Conservation (phyloP, 2,888 invertebrate genomes). For the Ophion slaviceki region DNA sequence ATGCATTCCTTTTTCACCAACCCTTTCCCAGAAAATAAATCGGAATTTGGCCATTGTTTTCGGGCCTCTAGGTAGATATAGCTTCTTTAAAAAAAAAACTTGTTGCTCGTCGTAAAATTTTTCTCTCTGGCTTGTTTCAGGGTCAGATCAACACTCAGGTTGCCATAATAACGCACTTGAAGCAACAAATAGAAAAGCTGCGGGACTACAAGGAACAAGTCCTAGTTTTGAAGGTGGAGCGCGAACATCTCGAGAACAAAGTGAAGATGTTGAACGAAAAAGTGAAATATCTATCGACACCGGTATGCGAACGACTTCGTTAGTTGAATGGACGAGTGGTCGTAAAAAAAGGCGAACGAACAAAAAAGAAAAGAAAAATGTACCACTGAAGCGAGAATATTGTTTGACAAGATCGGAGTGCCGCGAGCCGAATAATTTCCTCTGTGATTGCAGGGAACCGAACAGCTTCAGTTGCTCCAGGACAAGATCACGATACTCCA, state of each 20-base stretch:
- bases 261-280: slow-evolving; percentile 81
- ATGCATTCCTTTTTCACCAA: too few species aligned
- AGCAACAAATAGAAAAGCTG: slow-evolving; percentile 85
- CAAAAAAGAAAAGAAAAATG: slow-evolving; percentile 35
- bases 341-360: slow-evolving; percentile 3
- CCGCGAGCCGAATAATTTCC: slow-evolving; percentile 59
- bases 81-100: background rate
- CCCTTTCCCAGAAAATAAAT: too few species aligned
- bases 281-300: slow-evolving; percentile 80
- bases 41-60: too few species aligned
- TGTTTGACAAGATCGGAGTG: slow-evolving; percentile 8
- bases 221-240: slow-evolving; percentile 84
- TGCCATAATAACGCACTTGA: slow-evolving; percentile 82
- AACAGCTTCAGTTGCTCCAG: slow-evolving; percentile 80
- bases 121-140: slow-evolving; percentile 65
- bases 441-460: slow-evolving; percentile 76
- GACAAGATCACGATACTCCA: slow-evolving; percentile 80
- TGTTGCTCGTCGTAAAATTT: background rate
- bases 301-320: slow-evolving; percentile 72
- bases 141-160: slow-evolving; percentile 88
- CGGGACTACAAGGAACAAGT: slow-evolving; percentile 87
- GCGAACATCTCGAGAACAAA: slow-evolving; percentile 85
- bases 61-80: too few species aligned
- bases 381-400: slow-evolving; percentile 16
- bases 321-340: slow-evolving; percentile 46